A percentile compares a stretch with the other conserved stretches of the same genome.
phyloP scores from a whole-genome alignment of 1,140 invertebrate species.

The Colletes gigas region DNA sequence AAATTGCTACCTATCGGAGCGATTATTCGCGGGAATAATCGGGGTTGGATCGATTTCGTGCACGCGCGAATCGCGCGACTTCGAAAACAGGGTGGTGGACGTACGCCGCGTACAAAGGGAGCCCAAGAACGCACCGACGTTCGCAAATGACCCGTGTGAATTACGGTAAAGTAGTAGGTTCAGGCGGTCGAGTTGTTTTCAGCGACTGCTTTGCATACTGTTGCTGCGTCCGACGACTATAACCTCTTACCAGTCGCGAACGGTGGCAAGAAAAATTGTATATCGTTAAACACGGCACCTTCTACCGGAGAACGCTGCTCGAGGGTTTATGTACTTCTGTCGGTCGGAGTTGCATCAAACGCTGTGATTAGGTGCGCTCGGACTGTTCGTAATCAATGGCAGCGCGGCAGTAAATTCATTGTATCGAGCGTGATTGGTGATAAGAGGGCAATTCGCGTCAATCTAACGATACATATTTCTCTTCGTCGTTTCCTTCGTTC shows the following conservation, averaged over 20 bases:
- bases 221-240: constrained; percentile 42
- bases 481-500: background rate
- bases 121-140: constrained; percentile 1
- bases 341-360: constrained; percentile 28
- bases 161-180: constrained; percentile 35
- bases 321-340: constrained; percentile 4
- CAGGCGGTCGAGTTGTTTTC: constrained; percentile 47
- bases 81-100: background rate
- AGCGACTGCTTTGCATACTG: constrained; percentile 53
- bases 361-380: constrained; percentile 39
- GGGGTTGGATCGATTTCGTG: constrained; percentile 1
- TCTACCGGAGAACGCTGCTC: constrained; percentile 3
- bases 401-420: constrained; percentile 38
- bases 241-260: constrained; percentile 19
- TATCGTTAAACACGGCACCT: constrained; percentile 44
- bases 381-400: constrained; percentile 32
- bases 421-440: background rate
- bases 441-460: background rate
- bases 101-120: background rate
- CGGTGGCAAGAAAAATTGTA: constrained; percentile 34
- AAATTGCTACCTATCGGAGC: constrained; percentile 14
- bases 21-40: constrained; percentile 27
- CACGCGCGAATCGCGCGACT: constrained; percentile 17
- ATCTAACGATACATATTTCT: background rate
- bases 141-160: constrained; percentile 46